Evolutionary conservation across 92 coral and sea anemone genomes (phyloP), one percentile per base, ranked within the genome.

Genomic region (Porites evermanni): DNA sequence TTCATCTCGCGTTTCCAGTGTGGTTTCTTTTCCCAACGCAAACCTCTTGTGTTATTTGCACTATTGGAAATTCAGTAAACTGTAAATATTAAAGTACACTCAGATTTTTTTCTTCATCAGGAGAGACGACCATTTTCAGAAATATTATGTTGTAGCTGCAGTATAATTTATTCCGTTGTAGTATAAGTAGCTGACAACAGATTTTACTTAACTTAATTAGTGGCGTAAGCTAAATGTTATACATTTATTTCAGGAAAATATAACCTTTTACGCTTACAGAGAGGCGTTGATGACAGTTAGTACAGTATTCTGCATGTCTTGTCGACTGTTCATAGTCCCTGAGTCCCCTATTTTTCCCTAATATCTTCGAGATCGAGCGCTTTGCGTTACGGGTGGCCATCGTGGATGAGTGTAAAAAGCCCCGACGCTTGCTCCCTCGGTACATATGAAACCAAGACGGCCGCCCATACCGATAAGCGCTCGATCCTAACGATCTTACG

Each of bases 81-180:
- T 81, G 85, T 81, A 70, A 70, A 81, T 81, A 70, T 70, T 18
- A 3, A 38, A 38, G 47, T 38, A 68, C 26, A 29, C 54, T 23
- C 19, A 16, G 64, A 9, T 6, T 52, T 44, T 66, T 32, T 58
- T n/a, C 0, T 81, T 29, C n/a, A 73, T 9, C 6, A 47, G 51
- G 32, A 70, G 54, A 81, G 23, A 24, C 67, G 53, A 65, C 74
- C 84, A 68, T 80, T 80, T 80, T 67, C 23, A 79, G 21, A 20
- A 23, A n/a, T 12, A 24, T 80, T 32, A 7, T 69, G 64, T 56
- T 66, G 69, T 81, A 56, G 69, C 54, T 81, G 85, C 53, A 81
- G 38, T 38, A 83, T 83, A 83, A 83, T 83, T 83, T 83, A 83
- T 83, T 83, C 6, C 19, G 14, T 50, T 13, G 79, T 72, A 73